Evolutionary conservation across 1,140 invertebrate genomes (phyloP).

Genomic region (Nautilus pompilius): DNA sequence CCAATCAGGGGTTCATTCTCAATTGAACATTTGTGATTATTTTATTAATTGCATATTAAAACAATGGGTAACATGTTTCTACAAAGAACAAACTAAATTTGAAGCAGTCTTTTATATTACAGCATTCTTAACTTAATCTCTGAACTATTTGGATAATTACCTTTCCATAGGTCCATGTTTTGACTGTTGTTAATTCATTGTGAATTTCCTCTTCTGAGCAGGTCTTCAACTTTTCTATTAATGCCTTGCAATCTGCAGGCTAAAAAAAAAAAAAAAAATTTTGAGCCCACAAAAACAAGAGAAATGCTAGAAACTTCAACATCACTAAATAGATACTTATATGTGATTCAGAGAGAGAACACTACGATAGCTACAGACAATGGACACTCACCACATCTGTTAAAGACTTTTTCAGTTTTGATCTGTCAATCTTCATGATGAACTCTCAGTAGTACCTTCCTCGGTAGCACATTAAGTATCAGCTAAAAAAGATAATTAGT

Average conservation of each 20-base stretch:
- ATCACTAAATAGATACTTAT: too few relatives aligned
- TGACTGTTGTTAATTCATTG: slow-evolving; percentile 71
- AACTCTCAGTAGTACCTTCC: slow-evolving; percentile 10
- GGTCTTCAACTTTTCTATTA: slow-evolving; percentile 75
- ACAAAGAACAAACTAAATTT: slow-evolving; percentile 4
- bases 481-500: not conserved
- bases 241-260: slow-evolving; percentile 76
- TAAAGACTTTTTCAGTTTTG: slow-evolving; percentile 81
- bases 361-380: too few relatives aligned
- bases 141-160: too few relatives aligned
- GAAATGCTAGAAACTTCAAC: too few relatives aligned
- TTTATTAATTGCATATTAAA: not conserved
- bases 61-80: not conserved
- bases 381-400: slow-evolving; percentile 73
- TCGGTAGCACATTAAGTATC: slow-evolving; percentile 1
- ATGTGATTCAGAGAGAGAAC: too few relatives aligned
- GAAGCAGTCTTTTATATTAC: not conserved
- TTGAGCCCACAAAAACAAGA: slow-evolving; percentile 1
- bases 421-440: slow-evolving; percentile 83
- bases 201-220: slow-evolving; percentile 67
- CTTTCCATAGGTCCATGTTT: slow-evolving; percentile 85
- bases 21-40: not conserved
- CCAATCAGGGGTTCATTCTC: not conserved
- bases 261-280: slow-evolving; percentile 49
- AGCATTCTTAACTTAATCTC: not conserved